Conservation (phyloP, 2,113 vertebrate species). For the Copsychus sechellarum region DNA sequence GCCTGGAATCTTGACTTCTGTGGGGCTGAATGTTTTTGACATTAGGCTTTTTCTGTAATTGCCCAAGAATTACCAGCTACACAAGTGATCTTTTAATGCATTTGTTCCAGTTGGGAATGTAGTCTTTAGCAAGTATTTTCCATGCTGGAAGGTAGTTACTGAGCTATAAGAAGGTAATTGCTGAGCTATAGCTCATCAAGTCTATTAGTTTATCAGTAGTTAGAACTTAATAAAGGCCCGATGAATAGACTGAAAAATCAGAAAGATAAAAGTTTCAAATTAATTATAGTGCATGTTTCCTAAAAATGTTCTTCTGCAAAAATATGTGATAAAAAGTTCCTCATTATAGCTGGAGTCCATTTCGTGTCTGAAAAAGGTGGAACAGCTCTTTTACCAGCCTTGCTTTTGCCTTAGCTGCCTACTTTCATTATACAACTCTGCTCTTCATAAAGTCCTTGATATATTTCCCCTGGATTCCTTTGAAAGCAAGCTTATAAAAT, state of each 20-base stretch:
- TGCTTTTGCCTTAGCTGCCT: background rate
- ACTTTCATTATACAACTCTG: background rate
- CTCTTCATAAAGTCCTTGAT: background rate
- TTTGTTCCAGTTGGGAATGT: background rate
- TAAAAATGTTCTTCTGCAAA: background rate
- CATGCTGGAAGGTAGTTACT: background rate
- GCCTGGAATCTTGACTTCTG: background rate
- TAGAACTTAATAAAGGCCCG: background rate
- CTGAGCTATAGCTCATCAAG: background rate
- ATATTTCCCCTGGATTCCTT: background rate
- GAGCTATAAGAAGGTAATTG: background rate
- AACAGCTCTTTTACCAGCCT: background rate
- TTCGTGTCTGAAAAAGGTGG: background rate
- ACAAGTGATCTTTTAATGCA: background rate
- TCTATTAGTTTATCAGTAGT: background rate
- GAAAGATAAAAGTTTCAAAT: background rate
- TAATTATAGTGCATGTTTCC: background rate
- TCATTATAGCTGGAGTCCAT: background rate
- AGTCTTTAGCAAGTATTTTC: background rate
- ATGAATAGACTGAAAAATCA: background rate
- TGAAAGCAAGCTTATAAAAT: background rate
- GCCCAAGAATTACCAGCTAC: background rate
- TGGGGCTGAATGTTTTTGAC: background rate
- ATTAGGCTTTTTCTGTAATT: background rate
- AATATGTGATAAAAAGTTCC: background rate